A percentile compares a stretch with the other conserved stretches of the same genome.
phyloP scores from a whole-genome alignment of 2,888 invertebrate species.

The Endomychus coccineus region DNA sequence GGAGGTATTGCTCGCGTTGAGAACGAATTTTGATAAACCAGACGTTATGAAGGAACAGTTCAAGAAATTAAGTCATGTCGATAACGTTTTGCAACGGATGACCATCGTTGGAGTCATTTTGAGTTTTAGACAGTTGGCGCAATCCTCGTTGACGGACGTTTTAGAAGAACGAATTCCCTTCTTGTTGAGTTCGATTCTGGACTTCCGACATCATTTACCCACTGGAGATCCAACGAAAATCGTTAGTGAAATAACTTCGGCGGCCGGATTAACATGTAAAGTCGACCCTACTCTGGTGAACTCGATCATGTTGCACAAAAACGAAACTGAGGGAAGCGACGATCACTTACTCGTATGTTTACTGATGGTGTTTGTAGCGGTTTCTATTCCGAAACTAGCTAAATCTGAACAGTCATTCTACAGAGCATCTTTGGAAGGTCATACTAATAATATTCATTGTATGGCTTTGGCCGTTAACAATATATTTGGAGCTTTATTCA shows the following conservation, averaged over 20 bases:
- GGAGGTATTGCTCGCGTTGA: constrained; percentile 79
- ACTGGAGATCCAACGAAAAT: constrained; percentile 84
- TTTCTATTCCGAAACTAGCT: constrained; percentile 92
- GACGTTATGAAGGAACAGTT: constrained; percentile 97
- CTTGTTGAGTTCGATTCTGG: constrained; percentile 86
- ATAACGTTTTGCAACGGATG: constrained; percentile 93
- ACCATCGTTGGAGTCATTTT: constrained; percentile 97
- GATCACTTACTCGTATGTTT: constrained; percentile 91
- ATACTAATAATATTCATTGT: constrained; percentile 98
- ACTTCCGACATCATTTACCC: constrained; percentile 88
- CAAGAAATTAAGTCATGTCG: constrained; percentile 81
- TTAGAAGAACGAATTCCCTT: constrained; percentile 93
- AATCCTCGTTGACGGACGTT: constrained; percentile 89
- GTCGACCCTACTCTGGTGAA: constrained; percentile 92
- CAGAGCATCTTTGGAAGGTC: constrained; percentile 80
- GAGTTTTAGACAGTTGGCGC: constrained; percentile 89
- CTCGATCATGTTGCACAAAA: constrained; percentile 82
- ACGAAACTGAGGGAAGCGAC: constrained; percentile 76
- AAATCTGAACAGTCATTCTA: constrained; percentile 85
- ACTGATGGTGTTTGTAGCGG: constrained; percentile 97
- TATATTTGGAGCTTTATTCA: constrained; percentile 93
- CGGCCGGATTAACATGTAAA: constrained; percentile 87
- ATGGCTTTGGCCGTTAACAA: constrained; percentile 94
- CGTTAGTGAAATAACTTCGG: constrained; percentile 95
- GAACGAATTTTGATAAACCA: constrained; percentile 97